Percentiles rank a stretch among this genome's conserved stretches.
phyloP scores from a whole-genome alignment of 2,113 vertebrate genomes.

The Hoplias malabaricus region DNA sequence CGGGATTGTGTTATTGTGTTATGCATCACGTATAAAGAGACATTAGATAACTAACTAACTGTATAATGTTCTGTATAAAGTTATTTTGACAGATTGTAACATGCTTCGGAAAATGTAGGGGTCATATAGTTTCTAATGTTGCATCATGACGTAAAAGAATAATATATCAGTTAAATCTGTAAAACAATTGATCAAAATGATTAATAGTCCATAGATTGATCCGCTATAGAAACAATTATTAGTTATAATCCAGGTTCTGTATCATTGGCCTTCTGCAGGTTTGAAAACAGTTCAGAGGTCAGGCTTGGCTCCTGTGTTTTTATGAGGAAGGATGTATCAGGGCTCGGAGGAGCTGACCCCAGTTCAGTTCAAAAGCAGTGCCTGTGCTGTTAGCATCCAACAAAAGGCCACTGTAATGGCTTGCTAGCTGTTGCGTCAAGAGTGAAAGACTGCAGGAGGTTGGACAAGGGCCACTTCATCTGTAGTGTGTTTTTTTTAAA shows the following conservation, averaged over 20 bases:
- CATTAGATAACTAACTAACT: too few species aligned
- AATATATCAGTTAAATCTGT: too few species aligned
- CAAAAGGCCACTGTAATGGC: background rate
- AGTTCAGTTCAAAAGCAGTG: background rate
- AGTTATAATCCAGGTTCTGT: background rate
- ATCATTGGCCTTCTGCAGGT: too few species aligned
- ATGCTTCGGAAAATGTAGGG: too few species aligned
- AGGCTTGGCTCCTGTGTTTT: background rate
- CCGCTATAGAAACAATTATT: background rate
- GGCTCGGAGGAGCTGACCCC: background rate
- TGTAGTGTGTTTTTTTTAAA: background rate
- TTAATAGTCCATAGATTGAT: too few species aligned
- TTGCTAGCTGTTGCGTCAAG: background rate
- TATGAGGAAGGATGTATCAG: background rate
- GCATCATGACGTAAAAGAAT: too few species aligned
- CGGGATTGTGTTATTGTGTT: too few species aligned
- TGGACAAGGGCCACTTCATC: constrained; percentile 26
- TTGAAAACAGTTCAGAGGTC: background rate
- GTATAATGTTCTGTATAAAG: too few species aligned
- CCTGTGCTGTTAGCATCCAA: background rate
- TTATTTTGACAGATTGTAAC: too few species aligned
- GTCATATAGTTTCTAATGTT: too few species aligned
- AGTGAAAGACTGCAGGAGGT: background rate
- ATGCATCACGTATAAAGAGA: too few species aligned
- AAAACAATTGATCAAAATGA: too few species aligned